phyloP scores from a whole-genome alignment of 2,888 invertebrate genomes.

The Megamerina dolium region DNA sequence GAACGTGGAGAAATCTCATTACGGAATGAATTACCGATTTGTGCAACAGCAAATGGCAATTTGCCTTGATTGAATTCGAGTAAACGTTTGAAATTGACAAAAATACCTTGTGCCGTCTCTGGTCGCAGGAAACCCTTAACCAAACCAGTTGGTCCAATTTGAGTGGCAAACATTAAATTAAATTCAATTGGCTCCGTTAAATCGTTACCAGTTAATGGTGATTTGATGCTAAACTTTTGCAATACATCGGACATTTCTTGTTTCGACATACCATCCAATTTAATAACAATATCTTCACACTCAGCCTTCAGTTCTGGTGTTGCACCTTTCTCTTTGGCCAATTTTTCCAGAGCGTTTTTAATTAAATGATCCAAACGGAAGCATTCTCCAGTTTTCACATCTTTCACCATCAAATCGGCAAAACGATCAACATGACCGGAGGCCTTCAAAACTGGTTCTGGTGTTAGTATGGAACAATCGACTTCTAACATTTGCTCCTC shows the following conservation, averaged over 20 bases:
- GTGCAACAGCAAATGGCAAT: constrained; percentile 96
- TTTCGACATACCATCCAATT: constrained; percentile 85
- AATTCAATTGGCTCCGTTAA: constrained; percentile 95
- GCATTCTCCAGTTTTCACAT: constrained; percentile 91
- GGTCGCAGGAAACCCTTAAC: constrained; percentile 92
- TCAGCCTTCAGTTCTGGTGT: constrained; percentile 54
- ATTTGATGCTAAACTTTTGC: constrained; percentile 84
- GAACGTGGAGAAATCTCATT: constrained; percentile 99
- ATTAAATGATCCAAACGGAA: constrained; percentile 97
- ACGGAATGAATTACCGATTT: constrained; percentile 96
- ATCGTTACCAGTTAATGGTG: constrained; percentile 91
- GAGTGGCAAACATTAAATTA: constrained; percentile 98
- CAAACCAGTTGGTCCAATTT: constrained; percentile 93
- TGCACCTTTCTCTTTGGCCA: constrained; percentile 77
- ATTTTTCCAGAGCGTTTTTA: constrained; percentile 86
- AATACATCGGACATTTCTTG: constrained; percentile 83
- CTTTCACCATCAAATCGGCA: constrained; percentile 99
- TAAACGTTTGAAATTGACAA: constrained; percentile 97
- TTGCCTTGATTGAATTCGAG: constrained; percentile 95
- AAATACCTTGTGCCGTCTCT: constrained; percentile 99
- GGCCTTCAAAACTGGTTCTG: constrained; percentile 93
- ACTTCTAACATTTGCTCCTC: constrained; percentile 99
- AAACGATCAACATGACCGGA: constrained; percentile 99
- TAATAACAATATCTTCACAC: constrained; percentile 43
- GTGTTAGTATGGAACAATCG: constrained; percentile 95